Evolutionary conservation across 2,888 invertebrate species (phyloP).

Genomic region (Augochlorella aurata): DNA sequence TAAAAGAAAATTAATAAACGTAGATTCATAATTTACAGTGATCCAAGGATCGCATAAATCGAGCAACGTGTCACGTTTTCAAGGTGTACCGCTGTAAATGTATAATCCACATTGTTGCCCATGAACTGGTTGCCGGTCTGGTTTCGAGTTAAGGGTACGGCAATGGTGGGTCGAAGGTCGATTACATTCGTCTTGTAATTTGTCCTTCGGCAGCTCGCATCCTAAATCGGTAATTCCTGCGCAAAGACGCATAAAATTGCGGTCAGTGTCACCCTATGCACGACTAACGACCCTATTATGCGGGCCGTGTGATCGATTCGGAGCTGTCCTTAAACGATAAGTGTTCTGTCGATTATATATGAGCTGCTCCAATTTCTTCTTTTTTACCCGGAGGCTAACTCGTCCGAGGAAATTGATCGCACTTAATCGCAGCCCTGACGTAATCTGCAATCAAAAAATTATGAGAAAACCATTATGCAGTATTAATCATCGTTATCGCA

Average conservation of each 20-base stretch:
- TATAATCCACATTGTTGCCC: slow-evolving; percentile 44
- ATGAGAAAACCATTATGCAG: too few species aligned
- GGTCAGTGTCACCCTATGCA: slow-evolving; percentile 71
- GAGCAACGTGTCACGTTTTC: slow-evolving; percentile 28
- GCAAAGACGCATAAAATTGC: slow-evolving; percentile 66
- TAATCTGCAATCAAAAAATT: background rate
- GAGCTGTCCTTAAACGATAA: slow-evolving; percentile 39
- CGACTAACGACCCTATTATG: slow-evolving; percentile 53
- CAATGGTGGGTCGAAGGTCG: slow-evolving; percentile 64
- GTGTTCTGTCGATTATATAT: slow-evolving; percentile 35
- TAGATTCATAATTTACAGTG: background rate
- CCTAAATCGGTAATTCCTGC: slow-evolving; percentile 64
- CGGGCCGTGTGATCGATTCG: slow-evolving; percentile 52
- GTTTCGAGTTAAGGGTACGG: slow-evolving; percentile 47
- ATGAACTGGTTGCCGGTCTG: slow-evolving; percentile 56
- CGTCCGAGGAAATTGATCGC: slow-evolving; percentile 20
- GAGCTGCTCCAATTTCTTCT: slow-evolving; percentile 30
- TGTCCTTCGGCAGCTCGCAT: slow-evolving; percentile 43
- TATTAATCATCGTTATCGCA: background rate
- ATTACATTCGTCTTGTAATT: slow-evolving; percentile 32
- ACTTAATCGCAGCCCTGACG: background rate
- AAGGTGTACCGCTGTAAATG: slow-evolving; percentile 44
- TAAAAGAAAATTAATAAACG: background rate
- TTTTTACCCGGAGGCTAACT: background rate
- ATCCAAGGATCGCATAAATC: background rate